These are phyloP conservation scores for Sarcophaga variegata DNA, from an alignment of 2,888 invertebrate genomes.

Conservation along the genomic window DNA sequence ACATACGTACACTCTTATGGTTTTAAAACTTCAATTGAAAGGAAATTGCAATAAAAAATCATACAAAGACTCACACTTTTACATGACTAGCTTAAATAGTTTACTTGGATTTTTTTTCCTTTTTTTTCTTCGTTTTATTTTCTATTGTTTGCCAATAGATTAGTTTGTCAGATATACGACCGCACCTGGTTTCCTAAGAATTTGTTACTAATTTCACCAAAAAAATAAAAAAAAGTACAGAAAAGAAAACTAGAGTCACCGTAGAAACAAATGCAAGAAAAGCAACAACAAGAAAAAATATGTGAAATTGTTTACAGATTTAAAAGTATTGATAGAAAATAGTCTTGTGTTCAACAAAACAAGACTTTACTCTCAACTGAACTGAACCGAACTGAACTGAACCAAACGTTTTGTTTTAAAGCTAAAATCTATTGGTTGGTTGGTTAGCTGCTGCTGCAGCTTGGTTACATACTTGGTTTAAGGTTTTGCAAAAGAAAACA, in stretches of 20 bases:
- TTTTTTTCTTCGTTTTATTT: constrained; percentile 1
- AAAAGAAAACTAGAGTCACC: constrained; percentile 2
- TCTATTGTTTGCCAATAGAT: constrained; percentile 50
- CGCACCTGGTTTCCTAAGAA: constrained; percentile 61
- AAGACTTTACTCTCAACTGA: constrained; percentile 3
- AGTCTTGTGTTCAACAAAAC: background rate
- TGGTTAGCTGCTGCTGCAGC: background rate
- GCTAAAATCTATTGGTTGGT: too few relatives aligned
- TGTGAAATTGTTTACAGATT: constrained; percentile 6
- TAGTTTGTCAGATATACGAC: constrained; percentile 53
- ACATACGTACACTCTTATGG: background rate
- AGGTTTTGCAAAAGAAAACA: background rate
- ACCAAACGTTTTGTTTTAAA: background rate
- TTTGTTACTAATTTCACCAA: constrained; percentile 56
- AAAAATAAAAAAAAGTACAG: background rate
- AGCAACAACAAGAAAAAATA: background rate
- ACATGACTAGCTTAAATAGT: constrained; percentile 22
- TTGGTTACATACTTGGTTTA: background rate
- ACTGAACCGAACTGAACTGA: too few relatives aligned
- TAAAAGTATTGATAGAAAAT: background rate
- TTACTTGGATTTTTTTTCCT: background rate
- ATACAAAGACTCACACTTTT: constrained; percentile 1
- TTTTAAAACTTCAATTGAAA: background rate
- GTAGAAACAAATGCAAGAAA: constrained; percentile 4
- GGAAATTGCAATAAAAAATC: background rate